Conservation (phyloP, 1,140 invertebrate genomes). For the Dreissena polymorpha region DNA sequence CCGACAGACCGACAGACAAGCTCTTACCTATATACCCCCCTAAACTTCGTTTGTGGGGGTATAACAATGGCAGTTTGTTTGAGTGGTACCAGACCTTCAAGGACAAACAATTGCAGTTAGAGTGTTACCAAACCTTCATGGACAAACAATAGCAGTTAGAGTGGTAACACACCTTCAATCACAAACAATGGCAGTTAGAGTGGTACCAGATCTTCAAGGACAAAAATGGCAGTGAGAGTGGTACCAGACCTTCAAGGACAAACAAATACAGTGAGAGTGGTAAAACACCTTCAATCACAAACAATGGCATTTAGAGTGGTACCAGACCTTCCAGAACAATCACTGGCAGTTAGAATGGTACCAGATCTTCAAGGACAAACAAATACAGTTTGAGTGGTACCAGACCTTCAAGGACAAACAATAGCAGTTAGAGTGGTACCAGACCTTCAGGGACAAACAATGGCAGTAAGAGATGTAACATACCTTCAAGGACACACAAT, state of each 20-base stretch:
- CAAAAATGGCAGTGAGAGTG: constrained; percentile 90
- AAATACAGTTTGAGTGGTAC: constrained; percentile 89
- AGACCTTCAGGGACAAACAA: constrained; percentile 68
- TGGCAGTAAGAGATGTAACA: no score
- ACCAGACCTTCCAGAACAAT: no score
- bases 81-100: constrained; percentile 81
- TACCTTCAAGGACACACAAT: no score
- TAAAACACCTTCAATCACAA: constrained; percentile 82
- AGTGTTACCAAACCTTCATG: constrained; percentile 81
- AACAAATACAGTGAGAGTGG: constrained; percentile 90
- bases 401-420: no score
- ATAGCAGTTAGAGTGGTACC: constrained; percentile 88
- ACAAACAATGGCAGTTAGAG: constrained; percentile 91
- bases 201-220: constrained; percentile 82
- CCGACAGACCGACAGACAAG: no score
- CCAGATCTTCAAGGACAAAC: no score
- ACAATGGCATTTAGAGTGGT: constrained; percentile 89
- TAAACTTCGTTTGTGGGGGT: no score
- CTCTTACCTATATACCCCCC: no score
- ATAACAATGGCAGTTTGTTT: no score
- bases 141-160: no score
- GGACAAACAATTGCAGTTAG: no score
- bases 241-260: constrained; percentile 81
- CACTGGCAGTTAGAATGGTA: constrained; percentile 88
- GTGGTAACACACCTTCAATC: constrained; percentile 82